Percentiles rank a stretch among this genome's conserved stretches.
These are phyloP conservation scores for Nanorana parkeri DNA, from an alignment of 2,113 vertebrate genomes.

Conservation along the genomic window DNA sequence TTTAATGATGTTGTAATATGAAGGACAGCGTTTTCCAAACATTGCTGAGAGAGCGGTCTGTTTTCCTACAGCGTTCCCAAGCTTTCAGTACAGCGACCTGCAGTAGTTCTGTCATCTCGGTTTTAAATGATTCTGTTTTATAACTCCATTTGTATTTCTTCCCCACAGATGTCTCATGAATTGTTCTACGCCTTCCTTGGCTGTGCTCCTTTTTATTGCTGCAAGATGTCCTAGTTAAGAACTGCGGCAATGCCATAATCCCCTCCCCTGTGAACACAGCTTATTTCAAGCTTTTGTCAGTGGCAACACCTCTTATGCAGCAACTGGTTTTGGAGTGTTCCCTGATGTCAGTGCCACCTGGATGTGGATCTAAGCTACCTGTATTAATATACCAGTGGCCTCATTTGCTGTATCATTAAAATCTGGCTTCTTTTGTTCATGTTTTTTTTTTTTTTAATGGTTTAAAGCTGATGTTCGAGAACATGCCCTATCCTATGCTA, in stretches of 20 bases:
- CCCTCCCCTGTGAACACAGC: slow-evolving; percentile 84
- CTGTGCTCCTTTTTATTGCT: slow-evolving; percentile 79
- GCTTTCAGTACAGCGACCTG: too few species aligned
- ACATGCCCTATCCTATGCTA: slow-evolving; percentile 84
- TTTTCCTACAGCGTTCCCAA: too few species aligned
- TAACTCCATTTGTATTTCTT: slow-evolving; percentile 38
- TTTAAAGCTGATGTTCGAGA: slow-evolving; percentile 84
- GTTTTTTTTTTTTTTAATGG: slow-evolving; percentile 75
- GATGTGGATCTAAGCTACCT: slow-evolving; percentile 87
- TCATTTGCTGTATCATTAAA: slow-evolving; percentile 88
- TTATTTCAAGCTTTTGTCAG: slow-evolving; percentile 87
- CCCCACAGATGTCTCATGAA: slow-evolving; percentile 92
- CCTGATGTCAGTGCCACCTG: slow-evolving; percentile 84
- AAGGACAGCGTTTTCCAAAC: neutral
- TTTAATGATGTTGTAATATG: slow-evolving; percentile 59
- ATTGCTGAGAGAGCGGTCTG: too few species aligned
- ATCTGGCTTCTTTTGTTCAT: slow-evolving; percentile 88
- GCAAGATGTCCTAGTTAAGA: slow-evolving; percentile 82
- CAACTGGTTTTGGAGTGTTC: slow-evolving; percentile 87
- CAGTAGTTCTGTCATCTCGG: too few species aligned
- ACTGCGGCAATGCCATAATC: slow-evolving; percentile 87
- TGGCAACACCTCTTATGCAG: slow-evolving; percentile 86
- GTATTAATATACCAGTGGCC: slow-evolving; percentile 87
- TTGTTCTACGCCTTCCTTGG: slow-evolving; percentile 73
- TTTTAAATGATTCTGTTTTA: neutral